Percentiles rank a stretch among this genome's conserved stretches.
phyloP scores from a whole-genome alignment of 1,140 invertebrate species.

The Heliothis virescens region DNA sequence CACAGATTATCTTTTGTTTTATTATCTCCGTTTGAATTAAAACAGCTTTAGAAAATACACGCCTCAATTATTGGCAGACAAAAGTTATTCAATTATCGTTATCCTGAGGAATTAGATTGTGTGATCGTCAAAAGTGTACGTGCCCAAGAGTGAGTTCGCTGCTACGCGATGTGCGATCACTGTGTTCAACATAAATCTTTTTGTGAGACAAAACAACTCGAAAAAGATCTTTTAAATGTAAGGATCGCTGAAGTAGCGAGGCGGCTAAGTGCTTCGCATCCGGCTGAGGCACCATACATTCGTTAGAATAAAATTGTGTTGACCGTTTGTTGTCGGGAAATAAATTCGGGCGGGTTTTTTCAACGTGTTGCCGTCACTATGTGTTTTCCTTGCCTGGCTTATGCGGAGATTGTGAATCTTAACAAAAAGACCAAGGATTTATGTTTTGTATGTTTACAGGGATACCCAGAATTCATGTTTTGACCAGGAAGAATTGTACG shows the following conservation, averaged over 20 bases:
- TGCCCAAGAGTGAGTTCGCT: background rate
- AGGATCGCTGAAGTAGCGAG: constrained; percentile 13
- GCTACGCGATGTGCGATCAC: background rate
- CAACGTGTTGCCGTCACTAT: background rate
- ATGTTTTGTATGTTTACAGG: background rate
- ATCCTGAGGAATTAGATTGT: constrained; percentile 33
- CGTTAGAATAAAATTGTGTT: constrained; percentile 41
- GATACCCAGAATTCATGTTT: background rate
- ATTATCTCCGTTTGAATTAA: constrained; percentile 30
- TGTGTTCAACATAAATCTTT: constrained; percentile 46
- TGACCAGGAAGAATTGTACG: background rate
- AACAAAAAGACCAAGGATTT: constrained; percentile 15
- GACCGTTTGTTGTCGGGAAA: constrained; percentile 40
- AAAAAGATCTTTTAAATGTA: constrained; percentile 46
- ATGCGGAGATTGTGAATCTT: constrained; percentile 33
- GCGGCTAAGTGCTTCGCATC: constrained; percentile 46
- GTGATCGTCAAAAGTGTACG: constrained; percentile 31
- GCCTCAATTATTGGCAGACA: constrained; percentile 32
- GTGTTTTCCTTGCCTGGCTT: background rate
- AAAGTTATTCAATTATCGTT: constrained; percentile 38
- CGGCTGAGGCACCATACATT: constrained; percentile 31
- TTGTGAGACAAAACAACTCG: constrained; percentile 42
- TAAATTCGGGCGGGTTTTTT: constrained; percentile 37
- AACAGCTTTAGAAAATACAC: constrained; percentile 1
- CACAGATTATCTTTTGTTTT: constrained; percentile 17